Base-by-base conservation (phyloP, 1,140 invertebrate species). In the Ceratosolen fusciceps region DNA sequence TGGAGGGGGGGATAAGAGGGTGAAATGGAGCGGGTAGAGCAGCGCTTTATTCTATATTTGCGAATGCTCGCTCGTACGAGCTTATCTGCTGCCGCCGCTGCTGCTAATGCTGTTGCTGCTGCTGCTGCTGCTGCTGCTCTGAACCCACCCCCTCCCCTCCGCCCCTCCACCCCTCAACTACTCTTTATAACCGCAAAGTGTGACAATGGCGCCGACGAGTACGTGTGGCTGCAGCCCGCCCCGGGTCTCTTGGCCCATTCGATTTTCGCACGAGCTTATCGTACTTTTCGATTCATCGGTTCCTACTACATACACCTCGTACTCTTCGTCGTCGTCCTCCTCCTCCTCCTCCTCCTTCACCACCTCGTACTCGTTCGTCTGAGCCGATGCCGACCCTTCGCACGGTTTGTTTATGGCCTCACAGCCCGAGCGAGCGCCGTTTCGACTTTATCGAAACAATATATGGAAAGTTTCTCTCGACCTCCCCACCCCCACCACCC, bases 221-320 rank as follows among this genome's bases (percentile, higher is more conserved):
- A 19, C 31, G 39, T 60, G 54, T 65, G 29, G 29, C 65, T 65
- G 39, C 4, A 29, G n/a, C n/a, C n/a, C 43, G 26, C 21, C 12
- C 21, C 29, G 1, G 39, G 16, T 4, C 16, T 9, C 56, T 14
- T 10, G 58, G 65, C 79, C 76, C 43, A 81, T 83, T 84, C 77
- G 71, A 74, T 80, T 84, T 82, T 70, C 80, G 43, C 58, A 39
- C 74, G 54, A 43, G 74, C 79, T 80, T 80, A 80, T 80, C 79
- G 67, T 65, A 74, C 74, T 77, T 80, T 80, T 80, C 79, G 56
- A 80, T 80, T 80, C 79, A 76, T 80, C 79, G 74, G 74, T 73
- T 80, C 79, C 80, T 62, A 73, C 80, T n/a, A n/a, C n/a, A n/a
- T n/a, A n/a, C n/a, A n/a, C n/a, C n/a, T n/a, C n/a, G n/a, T n/a